Evolutionary conservation across 2,888 invertebrate genomes (phyloP).

Genomic region (Amaurobius ferox): DNA sequence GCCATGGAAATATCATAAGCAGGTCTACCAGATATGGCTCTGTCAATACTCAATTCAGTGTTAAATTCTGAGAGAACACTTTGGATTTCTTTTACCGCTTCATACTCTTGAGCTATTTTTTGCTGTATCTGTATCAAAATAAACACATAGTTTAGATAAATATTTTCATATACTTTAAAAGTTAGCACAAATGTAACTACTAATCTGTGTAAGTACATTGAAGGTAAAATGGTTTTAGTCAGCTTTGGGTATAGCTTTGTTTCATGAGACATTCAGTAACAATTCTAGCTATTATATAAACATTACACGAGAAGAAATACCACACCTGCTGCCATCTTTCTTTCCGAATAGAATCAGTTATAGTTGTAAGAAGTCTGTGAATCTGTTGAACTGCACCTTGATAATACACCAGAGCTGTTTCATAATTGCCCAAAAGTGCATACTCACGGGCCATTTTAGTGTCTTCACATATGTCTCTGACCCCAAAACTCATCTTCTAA

Average conservation of each 20-base stretch:
- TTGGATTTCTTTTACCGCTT: constrained; percentile 90
- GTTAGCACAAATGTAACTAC: too few relatives aligned
- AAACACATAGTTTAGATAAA: too few relatives aligned
- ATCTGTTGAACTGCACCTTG: constrained; percentile 95
- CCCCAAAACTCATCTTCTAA: constrained; percentile 88
- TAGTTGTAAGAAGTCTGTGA: constrained; percentile 87
- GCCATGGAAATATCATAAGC: constrained; percentile 78
- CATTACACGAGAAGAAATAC: too few relatives aligned
- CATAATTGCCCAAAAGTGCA: constrained; percentile 96
- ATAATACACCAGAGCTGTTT: constrained; percentile 94
- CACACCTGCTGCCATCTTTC: constrained; percentile 92
- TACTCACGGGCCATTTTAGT: constrained; percentile 95
- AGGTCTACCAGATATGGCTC: constrained; percentile 60
- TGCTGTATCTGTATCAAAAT: constrained; percentile 95
- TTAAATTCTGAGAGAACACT: constrained; percentile 87
- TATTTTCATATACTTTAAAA: too few relatives aligned
- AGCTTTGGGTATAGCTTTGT: too few relatives aligned
- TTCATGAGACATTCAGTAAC: too few relatives aligned
- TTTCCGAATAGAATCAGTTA: constrained; percentile 88
- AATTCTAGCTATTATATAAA: too few relatives aligned
- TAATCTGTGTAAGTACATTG: too few relatives aligned
- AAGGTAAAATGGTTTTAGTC: too few relatives aligned
- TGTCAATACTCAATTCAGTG: constrained; percentile 79
- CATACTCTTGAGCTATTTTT: constrained; percentile 91
- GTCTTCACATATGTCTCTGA: constrained; percentile 95